Conservation (phyloP, 2,113 vertebrate species). For the Rissa tridactyla region DNA sequence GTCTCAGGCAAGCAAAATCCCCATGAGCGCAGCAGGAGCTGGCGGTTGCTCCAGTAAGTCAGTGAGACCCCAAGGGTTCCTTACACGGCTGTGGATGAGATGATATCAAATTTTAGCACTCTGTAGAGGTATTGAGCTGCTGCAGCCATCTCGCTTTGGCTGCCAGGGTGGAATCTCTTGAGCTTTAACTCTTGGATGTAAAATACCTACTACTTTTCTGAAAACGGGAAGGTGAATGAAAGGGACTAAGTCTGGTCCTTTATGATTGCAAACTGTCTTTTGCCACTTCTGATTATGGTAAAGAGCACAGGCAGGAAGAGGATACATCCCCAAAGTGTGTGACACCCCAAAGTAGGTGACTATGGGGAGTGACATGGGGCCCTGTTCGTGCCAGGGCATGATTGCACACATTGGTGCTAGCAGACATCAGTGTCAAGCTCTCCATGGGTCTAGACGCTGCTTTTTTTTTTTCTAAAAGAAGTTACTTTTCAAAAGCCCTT, state of each 20-base stretch:
- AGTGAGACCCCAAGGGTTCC: not conserved
- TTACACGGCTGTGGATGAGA: not conserved
- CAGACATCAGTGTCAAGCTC: not conserved
- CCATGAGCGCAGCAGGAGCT: rapidly evolving
- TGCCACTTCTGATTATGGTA: not conserved
- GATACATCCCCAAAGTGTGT: not conserved
- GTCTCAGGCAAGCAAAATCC: not conserved
- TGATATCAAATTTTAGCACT: not conserved
- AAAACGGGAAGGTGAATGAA: not conserved
- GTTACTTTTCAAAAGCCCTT: not conserved
- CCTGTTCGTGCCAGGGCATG: rapidly evolving
- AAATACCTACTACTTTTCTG: not conserved
- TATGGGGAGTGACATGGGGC: not conserved
- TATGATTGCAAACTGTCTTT: not conserved
- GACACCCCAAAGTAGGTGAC: not conserved
- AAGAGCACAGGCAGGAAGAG: not conserved
- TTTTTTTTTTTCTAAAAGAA: not conserved
- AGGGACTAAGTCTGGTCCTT: not conserved
- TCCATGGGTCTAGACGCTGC: rapidly evolving
- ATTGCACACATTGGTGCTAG: not conserved
- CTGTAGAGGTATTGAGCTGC: not conserved
- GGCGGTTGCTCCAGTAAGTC: not conserved
- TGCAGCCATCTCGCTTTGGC: not conserved
- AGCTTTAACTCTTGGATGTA: not conserved
- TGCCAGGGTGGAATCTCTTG: not conserved